phyloP scores from a whole-genome alignment of 2,797 vertebrate genomes.

The Karalla daura region DNA sequence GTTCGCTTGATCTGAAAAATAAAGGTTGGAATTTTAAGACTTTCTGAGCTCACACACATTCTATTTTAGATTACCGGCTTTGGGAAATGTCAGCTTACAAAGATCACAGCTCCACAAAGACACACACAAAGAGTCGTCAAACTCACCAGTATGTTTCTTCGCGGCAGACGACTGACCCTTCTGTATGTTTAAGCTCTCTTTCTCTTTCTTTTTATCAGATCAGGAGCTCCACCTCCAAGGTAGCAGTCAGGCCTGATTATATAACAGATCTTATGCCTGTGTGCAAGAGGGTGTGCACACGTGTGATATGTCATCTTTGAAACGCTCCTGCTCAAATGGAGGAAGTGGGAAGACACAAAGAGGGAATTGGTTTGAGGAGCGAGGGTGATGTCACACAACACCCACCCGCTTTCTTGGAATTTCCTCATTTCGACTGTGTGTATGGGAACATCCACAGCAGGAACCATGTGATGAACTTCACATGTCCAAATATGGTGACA shows the following conservation, averaged over 20 bases:
- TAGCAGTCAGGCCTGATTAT: background rate
- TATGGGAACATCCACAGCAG: background rate
- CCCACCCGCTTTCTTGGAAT: constrained; percentile 19
- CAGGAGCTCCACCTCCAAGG: constrained; percentile 48
- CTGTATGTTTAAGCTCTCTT: background rate
- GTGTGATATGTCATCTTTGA: background rate
- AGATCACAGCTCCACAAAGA: background rate
- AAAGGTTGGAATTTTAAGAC: background rate
- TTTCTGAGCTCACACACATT: background rate
- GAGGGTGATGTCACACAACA: background rate
- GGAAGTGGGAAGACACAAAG: background rate
- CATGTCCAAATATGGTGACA: background rate
- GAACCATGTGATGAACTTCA: background rate
- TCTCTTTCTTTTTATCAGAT: constrained; percentile 21
- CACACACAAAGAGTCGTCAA: background rate
- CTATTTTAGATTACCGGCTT: background rate
- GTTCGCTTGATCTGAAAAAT: background rate
- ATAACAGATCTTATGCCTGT: constrained; percentile 19
- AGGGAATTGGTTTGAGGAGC: background rate
- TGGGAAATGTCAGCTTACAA: background rate
- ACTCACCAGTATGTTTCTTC: constrained; percentile 40
- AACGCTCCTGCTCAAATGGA: background rate
- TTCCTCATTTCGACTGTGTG: background rate
- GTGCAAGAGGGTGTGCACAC: background rate
- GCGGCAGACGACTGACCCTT: background rate